Evolutionary conservation across 2,888 invertebrate genomes (phyloP), one percentile per base, ranked within the genome.

Genomic region (Pammene fasciana): DNA sequence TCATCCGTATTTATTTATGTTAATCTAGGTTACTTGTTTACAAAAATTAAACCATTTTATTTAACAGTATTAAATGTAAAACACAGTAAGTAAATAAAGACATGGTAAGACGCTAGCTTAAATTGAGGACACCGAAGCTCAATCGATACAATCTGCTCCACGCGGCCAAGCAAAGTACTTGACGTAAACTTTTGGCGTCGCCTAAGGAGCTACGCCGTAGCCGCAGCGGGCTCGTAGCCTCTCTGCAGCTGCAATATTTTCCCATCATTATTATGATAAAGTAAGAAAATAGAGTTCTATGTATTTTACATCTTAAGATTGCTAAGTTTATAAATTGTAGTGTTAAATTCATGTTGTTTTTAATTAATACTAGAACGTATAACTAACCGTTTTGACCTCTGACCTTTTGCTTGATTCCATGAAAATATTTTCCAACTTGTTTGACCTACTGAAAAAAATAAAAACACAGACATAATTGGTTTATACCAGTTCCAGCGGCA

Each of bases 91-190:
- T 18, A 16, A 56, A 73, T 78, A 72, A 77, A 75, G 77, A 77
- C 6, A 10, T 14, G 7, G 10, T 80, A 79, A 78, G n/a, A 78
- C 76, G 76, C 79, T 80, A 80, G 82, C 82, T 83, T 78, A 81
- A 74, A 74, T 71, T 73, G 76, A 82, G 78, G 78, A 75, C 76
- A 81, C 73, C 72, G 71, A 75, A 76, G 79, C 77, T 79, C 81
- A 87, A 87, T 87, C 87, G 80, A 88, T 88, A 83, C 78, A 73
- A 77, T 79, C 75, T 77, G 73, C 80, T 82, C 79, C 83, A 80
- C 82, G 80, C 85, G 80, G 83, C 80, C 75, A 70, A 71, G 77
- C 76, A 74, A 74, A 76, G 78, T 80, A 84, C 79, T 81, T 84
- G 79, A 76, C 80, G 84, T 83, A 84, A 86, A 79, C 82, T 84